phyloP scores from a whole-genome alignment of 2,113 vertebrate species.

The Mirza zaza region DNA sequence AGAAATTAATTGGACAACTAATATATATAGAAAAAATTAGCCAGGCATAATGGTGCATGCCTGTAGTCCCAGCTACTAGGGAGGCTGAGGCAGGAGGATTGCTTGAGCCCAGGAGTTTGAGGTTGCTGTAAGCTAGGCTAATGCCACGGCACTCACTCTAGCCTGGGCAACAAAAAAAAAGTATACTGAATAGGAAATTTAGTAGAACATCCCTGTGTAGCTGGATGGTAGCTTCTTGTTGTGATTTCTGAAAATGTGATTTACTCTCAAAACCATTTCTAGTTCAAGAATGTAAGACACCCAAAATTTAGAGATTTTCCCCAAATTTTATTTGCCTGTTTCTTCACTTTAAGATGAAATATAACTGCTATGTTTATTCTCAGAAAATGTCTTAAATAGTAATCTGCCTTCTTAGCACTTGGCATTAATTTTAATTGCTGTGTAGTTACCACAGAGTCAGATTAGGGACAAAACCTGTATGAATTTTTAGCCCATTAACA shows the following conservation, averaged over 20 bases:
- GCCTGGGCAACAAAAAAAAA: neutral
- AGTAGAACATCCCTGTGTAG: neutral
- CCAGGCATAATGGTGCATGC: too few relatives aligned
- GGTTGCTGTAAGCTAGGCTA: too few relatives aligned
- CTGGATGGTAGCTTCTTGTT: neutral
- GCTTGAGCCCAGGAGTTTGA: too few relatives aligned
- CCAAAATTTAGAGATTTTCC: neutral
- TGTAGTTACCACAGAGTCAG: neutral
- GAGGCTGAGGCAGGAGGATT: too few relatives aligned
- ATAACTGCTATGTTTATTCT: neutral
- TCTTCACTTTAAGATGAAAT: constrained; percentile 28
- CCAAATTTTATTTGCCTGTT: constrained; percentile 20
- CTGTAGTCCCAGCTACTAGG: too few relatives aligned
- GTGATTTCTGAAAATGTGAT: constrained; percentile 36
- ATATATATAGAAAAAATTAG: too few relatives aligned
- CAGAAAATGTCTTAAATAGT: neutral
- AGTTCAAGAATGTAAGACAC: neutral
- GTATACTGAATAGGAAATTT: neutral
- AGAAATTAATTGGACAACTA: too few relatives aligned
- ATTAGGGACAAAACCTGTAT: neutral
- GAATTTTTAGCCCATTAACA: neutral
- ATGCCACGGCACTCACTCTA: too few relatives aligned
- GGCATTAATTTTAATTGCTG: neutral
- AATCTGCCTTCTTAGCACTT: neutral
- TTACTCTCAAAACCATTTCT: constrained; percentile 38